Conservation (phyloP, 2,113 vertebrate genomes). For the Gymnorhina tibicen region DNA sequence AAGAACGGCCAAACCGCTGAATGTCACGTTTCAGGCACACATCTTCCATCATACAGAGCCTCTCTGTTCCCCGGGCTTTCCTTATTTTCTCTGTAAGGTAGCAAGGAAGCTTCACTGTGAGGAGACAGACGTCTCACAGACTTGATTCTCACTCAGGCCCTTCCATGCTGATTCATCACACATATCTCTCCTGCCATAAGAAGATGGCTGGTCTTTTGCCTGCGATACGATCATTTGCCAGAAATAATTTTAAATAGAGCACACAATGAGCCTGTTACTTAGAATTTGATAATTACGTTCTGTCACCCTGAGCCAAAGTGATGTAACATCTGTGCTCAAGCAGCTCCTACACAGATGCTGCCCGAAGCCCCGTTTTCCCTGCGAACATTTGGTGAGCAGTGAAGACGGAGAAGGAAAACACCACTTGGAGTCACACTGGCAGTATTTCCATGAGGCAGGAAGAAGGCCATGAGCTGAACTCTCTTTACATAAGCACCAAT, state of each 20-base stretch:
- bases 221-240: neutral
- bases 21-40: neutral
- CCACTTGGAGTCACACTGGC: neutral
- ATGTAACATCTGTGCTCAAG: neutral
- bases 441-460: neutral
- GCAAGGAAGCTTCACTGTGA: neutral
- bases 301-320: neutral
- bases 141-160: neutral
- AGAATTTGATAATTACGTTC: neutral
- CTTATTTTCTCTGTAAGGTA: neutral
- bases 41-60: neutral
- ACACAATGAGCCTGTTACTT: neutral
- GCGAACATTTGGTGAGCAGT: neutral
- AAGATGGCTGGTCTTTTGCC: neutral
- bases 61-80: neutral
- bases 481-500: slow-evolving; percentile 1
- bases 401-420: neutral
- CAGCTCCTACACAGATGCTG: neutral
- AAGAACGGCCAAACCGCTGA: neutral
- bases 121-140: neutral
- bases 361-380: neutral
- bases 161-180: neutral
- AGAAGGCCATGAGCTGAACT: neutral
- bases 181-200: neutral
- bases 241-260: neutral